Base-by-base conservation (phyloP, 1,140 invertebrate species). In the Centruroides sculpturatus region DNA sequence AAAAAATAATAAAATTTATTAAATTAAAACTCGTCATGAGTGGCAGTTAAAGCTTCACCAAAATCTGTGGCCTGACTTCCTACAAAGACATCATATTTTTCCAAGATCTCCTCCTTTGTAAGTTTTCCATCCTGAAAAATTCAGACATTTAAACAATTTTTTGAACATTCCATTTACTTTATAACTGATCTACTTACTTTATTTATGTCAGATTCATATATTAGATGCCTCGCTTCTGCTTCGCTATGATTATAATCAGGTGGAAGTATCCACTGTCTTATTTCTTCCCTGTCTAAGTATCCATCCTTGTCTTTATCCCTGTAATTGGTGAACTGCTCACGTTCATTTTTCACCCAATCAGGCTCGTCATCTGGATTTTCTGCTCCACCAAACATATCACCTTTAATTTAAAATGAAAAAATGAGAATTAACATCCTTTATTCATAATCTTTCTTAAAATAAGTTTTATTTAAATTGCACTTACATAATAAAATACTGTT, bases 11-110 rank as follows among this genome's bases (percentile, higher is more conserved):
- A 41, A 6, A 41, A 1, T 41, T 41, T 41, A 8, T 41, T 41
- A 41, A 59, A 41, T 62, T 60, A 94, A 75, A 95, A 92, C 76
- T 94, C 91, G 69, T 99, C 96, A 71, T 99, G 95, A 68, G 90
- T 81, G 23, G 23, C 23, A 0, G 84, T 82, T 4, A 99, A 76
- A 7, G 93, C 93, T 74, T 98, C 92, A 1, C 96, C 96, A 75
- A 98, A 99, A 76, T 98, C 95, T 0, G 95, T 98, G 0, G 93
- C 96, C 73, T 99, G 94, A 12, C 93, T 98, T 46, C 95, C 94
- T 1, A 98, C 95, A 75, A 99, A 99, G 3, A 97, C 76, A 74
- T 99, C 95, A 73, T 98, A 98, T 72, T 98, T 97, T 48, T 86
- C 83, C 0, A 99, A 72, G 57, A 99, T 87, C 78, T 99, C 96